A percentile compares a stretch with the other conserved stretches of the same genome.
Evolutionary conservation across 2,888 invertebrate genomes (phyloP).

Genomic region (Agrochola macilenta): DNA sequence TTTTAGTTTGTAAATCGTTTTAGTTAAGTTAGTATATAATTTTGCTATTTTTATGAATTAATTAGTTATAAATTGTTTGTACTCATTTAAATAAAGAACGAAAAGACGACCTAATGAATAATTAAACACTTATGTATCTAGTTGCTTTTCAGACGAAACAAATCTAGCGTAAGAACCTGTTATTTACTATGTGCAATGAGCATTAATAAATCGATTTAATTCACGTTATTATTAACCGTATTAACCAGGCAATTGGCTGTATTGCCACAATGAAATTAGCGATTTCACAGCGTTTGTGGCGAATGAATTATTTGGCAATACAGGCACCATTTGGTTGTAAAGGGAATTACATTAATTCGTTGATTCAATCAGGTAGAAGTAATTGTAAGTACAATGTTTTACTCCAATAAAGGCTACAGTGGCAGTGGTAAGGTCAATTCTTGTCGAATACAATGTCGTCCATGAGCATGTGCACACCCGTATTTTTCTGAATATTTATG

Average conservation of each 20-base stretch:
- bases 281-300: constrained; percentile 23
- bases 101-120: background rate
- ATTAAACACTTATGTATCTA: background rate
- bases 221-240: constrained; percentile 6
- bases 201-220: constrained; percentile 15
- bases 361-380: background rate
- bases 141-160: background rate
- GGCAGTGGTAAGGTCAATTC: no score
- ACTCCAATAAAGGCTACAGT: background rate
- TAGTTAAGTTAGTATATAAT: no score
- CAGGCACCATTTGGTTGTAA: background rate
- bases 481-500: no score
- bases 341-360: constrained; percentile 13
- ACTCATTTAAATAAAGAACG: no score
- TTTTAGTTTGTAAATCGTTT: no score
- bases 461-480: no score
- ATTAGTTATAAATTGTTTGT: no score
- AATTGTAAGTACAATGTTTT: background rate
- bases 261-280: constrained; percentile 32
- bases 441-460: no score
- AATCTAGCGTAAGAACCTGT: background rate
- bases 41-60: no score
- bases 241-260: constrained; percentile 15
- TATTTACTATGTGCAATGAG: constrained; percentile 3
- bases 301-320: constrained; percentile 28